Percentiles rank a stretch among this genome's conserved stretches.
These are phyloP conservation scores for Brachyptera putata DNA, from an alignment of 2,888 invertebrate genomes.

Conservation along the genomic window DNA sequence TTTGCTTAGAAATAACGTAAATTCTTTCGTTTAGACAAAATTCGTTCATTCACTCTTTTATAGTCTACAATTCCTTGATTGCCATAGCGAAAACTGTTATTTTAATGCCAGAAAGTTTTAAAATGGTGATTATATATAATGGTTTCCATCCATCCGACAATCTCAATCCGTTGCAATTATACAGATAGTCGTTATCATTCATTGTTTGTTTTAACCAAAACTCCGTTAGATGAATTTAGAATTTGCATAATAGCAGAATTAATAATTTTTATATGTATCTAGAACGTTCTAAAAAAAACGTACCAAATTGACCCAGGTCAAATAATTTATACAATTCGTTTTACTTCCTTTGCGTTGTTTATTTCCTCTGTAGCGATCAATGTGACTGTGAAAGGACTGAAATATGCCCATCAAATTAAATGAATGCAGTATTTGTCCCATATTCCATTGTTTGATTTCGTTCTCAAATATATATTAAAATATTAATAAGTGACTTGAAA, in stretches of 20 bases:
- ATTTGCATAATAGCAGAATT: too few species aligned
- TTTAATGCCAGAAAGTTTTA: too few species aligned
- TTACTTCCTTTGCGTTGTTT: neutral
- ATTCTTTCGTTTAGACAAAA: too few species aligned
- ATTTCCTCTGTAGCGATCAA: neutral
- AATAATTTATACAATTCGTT: neutral
- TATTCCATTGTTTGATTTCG: slow-evolving; percentile 11
- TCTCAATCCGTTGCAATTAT: too few species aligned
- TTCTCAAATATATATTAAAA: slow-evolving; percentile 8
- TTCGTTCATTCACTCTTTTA: too few species aligned
- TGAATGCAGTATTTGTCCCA: slow-evolving; percentile 10
- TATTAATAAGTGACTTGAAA: neutral
- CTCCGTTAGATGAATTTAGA: neutral
- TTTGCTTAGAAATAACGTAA: too few species aligned
- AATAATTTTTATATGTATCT: too few species aligned
- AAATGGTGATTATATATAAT: too few species aligned
- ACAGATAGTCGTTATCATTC: too few species aligned
- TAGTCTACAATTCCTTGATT: too few species aligned
- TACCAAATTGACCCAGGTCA: neutral
- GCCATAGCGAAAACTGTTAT: too few species aligned
- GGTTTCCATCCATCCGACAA: neutral
- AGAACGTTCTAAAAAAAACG: neutral
- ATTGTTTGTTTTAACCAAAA: slow-evolving; percentile 2
- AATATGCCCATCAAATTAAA: too few species aligned
- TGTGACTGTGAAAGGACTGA: neutral